Conservation (phyloP, 2,113 vertebrate genomes). For the Menura novaehollandiae region DNA sequence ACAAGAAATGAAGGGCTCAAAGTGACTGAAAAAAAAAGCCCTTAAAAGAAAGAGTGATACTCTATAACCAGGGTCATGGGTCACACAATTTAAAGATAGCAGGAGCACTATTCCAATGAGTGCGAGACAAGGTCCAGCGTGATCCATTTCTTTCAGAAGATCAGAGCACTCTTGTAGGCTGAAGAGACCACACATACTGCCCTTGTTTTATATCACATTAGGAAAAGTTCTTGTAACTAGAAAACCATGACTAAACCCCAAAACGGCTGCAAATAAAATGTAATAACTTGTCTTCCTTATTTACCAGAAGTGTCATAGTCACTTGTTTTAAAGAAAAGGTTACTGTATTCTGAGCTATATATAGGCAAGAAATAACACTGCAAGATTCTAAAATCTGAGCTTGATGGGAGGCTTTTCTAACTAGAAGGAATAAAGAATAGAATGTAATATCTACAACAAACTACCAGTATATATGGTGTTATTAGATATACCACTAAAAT, state of each 20-base stretch:
- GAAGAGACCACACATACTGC: not conserved
- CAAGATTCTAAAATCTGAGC: not conserved
- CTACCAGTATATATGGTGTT: not conserved
- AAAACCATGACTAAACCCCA: not conserved
- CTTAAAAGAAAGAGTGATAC: not conserved
- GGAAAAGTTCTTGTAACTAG: not conserved
- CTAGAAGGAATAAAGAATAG: not conserved
- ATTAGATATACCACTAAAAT: not conserved
- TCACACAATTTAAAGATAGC: not conserved
- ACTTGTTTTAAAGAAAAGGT: not conserved
- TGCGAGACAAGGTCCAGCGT: not conserved
- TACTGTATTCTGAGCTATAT: not conserved
- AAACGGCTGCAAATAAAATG: not conserved
- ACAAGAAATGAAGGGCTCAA: conserved; percentile 5
- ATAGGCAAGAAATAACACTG: not conserved
- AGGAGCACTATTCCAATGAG: not conserved
- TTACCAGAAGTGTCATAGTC: not conserved
- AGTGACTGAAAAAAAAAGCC: conserved; percentile 17
- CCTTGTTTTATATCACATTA: not conserved
- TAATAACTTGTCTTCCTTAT: not conserved
- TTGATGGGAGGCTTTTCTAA: not conserved
- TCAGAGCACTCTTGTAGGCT: not conserved
- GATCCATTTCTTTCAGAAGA: conserved; percentile 9
- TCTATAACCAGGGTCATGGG: not conserved
- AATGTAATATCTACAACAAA: not conserved